A percentile compares a stretch with the other conserved stretches of the same genome.
Conservation (phyloP, 2,888 invertebrate species). For the Gymnosoma rotundatum region DNA sequence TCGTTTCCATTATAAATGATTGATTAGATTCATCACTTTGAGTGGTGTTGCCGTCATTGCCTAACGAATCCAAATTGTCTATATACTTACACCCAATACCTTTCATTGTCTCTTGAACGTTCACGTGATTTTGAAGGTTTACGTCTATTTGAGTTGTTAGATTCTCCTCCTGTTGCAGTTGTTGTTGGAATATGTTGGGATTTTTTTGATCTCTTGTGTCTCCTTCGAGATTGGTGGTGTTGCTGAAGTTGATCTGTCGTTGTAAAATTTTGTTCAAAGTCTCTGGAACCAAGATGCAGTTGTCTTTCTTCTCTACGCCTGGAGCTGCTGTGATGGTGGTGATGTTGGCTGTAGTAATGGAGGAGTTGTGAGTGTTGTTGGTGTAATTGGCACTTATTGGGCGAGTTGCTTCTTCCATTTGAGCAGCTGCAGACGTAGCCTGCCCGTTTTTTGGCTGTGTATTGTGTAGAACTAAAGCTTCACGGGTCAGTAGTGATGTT, state of each 20-base stretch:
- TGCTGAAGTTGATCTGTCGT: slow-evolving; percentile 59
- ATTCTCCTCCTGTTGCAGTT: slow-evolving; percentile 56
- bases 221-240: slow-evolving; percentile 74
- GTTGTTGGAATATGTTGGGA: slow-evolving; percentile 65
- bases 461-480: slow-evolving; percentile 69
- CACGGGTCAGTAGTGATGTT: slow-evolving; percentile 62
- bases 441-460: slow-evolving; percentile 87
- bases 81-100: slow-evolving; percentile 78
- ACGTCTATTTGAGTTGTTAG: slow-evolving; percentile 70
- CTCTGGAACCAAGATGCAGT: slow-evolving; percentile 50
- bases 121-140: slow-evolving; percentile 81
- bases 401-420: slow-evolving; percentile 81
- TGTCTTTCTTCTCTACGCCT: slow-evolving; percentile 82
- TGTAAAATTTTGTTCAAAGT: slow-evolving; percentile 62
- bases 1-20: slow-evolving; percentile 78
- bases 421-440: slow-evolving; percentile 87
- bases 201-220: slow-evolving; percentile 78
- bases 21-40: slow-evolving; percentile 78
- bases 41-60: slow-evolving; percentile 80
- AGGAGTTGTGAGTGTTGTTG: slow-evolving; percentile 74
- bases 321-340: slow-evolving; percentile 83
- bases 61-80: slow-evolving; percentile 70
- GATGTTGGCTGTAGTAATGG: slow-evolving; percentile 81
- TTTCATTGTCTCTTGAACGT: slow-evolving; percentile 81
- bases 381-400: slow-evolving; percentile 81